Evolutionary conservation across 1,140 invertebrate genomes (phyloP), one percentile per base, ranked within the genome.

Genomic region (Apis cerana): DNA sequence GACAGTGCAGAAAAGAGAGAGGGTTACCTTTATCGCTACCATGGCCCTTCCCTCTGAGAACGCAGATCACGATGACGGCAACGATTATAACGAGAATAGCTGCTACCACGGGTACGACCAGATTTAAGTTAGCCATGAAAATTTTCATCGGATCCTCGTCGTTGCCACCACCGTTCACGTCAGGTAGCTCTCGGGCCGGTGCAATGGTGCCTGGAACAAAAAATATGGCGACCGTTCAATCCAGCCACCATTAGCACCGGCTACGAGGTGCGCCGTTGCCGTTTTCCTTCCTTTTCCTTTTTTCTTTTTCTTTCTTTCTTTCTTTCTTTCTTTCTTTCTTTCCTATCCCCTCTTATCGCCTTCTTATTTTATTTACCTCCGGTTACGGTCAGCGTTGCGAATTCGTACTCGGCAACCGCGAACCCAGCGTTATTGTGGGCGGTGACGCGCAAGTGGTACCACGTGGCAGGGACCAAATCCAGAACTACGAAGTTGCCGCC

Each of bases 361-460:
- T 8, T 54, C 72, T 67, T 85, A 88, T 92, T 95, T 67, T 85
- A 88, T 92, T 95, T 96, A 98, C 98, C 97, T 96, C 98, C 99
- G 88, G 97, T 98, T 83, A 98, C 96, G 33, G 98, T 99, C 13
- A 99, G 95, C 19, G 99, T 99, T 23, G 98, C 98, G 93, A 99
- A 99, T 95, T 98, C 97, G 91, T 98, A 97, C 95, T 99, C 97
- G 68, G 97, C 97, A 56, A 99, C 97, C 43, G 98, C 98, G 87
- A 98, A 98, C 64, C 98, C 99, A 74, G 98, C 98, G 91, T 99
- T 99, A 91, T 99, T 99, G 93, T 99, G 98, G 33, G 98, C 98
- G 7, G 98, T 98, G 27, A 99, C 98, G 56, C 97, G 95, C 19
- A 98, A 94, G 85, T 97, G 96, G 92, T 99, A 99, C 97, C 98